Conservation (phyloP, 2,888 invertebrate species). For the Drosophila mayaguana region DNA sequence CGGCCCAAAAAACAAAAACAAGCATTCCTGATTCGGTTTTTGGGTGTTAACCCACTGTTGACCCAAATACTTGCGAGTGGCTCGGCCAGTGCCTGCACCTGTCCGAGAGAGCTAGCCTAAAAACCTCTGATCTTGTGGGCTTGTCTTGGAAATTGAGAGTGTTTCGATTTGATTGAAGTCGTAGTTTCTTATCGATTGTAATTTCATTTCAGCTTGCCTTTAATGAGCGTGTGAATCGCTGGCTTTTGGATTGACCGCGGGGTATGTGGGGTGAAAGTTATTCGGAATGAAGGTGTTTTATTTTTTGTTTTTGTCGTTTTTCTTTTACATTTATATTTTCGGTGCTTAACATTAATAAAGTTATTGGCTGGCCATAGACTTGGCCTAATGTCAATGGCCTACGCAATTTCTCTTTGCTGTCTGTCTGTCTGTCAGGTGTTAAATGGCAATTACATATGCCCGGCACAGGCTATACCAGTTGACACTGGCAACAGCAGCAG, state of each 20-base stretch:
- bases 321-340: constrained; percentile 10
- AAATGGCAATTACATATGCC: constrained; percentile 74
- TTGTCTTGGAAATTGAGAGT: constrained; percentile 65
- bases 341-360: constrained; percentile 46
- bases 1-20: constrained; percentile 23
- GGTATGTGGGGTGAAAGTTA: constrained; percentile 70
- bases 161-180: constrained; percentile 61
- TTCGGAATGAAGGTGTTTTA: constrained; percentile 5
- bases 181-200: constrained; percentile 43
- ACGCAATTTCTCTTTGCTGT: constrained; percentile 75
- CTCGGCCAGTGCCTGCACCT: constrained; percentile 33
- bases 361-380: constrained; percentile 45
- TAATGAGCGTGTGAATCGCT: constrained; percentile 74
- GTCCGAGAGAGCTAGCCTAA: constrained; percentile 24
- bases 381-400: constrained; percentile 68
- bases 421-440: constrained; percentile 53
- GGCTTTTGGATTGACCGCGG: constrained; percentile 43
- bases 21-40: constrained; percentile 58
- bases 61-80: constrained; percentile 68
- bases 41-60: constrained; percentile 75
- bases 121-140: constrained; percentile 13
- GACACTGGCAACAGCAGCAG: constrained; percentile 22
- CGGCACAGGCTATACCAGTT: constrained; percentile 57
- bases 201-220: constrained; percentile 46
- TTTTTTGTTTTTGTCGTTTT: constrained; percentile 4